Percentiles rank a stretch among this genome's conserved stretches.
phyloP scores from a whole-genome alignment of 2,113 vertebrate species.

The Stegastes partitus region DNA sequence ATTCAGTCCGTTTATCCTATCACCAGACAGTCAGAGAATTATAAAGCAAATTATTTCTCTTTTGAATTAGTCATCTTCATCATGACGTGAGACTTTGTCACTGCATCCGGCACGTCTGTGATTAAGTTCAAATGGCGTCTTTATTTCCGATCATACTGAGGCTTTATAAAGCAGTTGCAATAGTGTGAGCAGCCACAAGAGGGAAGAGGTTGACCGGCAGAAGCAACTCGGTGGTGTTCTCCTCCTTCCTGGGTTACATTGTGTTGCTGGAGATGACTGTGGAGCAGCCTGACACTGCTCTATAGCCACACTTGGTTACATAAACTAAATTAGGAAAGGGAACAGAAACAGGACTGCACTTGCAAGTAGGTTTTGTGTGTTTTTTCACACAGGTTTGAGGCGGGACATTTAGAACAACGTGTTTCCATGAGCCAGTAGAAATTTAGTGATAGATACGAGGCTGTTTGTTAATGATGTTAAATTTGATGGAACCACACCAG shows the following conservation, averaged over 20 bases:
- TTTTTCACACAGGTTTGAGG: not conserved
- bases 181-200: slow-evolving; percentile 64
- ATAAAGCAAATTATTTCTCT: not conserved
- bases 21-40: not conserved
- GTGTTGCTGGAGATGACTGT: slow-evolving; percentile 14
- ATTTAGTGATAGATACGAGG: no score
- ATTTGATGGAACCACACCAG: no score
- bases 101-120: not conserved
- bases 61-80: not conserved
- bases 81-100: not conserved
- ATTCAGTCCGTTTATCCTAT: not conserved
- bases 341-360: not conserved
- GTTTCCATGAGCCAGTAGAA: no score
- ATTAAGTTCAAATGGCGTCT: slow-evolving; percentile 9
- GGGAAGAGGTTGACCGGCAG: slow-evolving; percentile 43
- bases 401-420: not conserved
- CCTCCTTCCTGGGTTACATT: slow-evolving; percentile 8
- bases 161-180: slow-evolving; percentile 39
- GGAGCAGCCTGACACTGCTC: not conserved
- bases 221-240: not conserved
- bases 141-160: not conserved
- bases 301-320: not conserved
- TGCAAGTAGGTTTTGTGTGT: not conserved
- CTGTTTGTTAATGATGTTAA: no score
- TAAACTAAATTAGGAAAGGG: not conserved